phyloP scores from a whole-genome alignment of 2,113 vertebrate genomes.

The Eurypyga helias region DNA sequence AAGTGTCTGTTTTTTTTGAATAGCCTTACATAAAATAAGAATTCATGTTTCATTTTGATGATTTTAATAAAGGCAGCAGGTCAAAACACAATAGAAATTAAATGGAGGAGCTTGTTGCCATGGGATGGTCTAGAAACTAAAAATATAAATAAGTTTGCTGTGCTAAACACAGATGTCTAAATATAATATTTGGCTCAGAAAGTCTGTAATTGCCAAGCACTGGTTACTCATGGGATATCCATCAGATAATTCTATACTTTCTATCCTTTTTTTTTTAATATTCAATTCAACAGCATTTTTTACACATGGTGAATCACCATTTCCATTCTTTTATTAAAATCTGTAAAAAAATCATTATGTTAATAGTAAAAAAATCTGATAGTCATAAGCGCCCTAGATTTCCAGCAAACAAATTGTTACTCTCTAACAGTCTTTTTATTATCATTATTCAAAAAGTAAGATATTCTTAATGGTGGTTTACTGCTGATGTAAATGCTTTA shows the following conservation, averaged over 20 bases:
- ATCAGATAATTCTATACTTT: not conserved
- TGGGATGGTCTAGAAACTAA: not conserved
- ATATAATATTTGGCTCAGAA: constrained; percentile 1
- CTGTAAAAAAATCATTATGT: not conserved
- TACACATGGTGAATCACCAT: not conserved
- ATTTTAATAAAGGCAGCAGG: not conserved
- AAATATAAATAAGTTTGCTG: not conserved
- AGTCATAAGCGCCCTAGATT: not conserved
- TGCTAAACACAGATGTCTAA: not conserved
- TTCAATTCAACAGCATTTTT: not conserved
- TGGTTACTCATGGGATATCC: not conserved
- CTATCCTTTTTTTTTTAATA: not conserved
- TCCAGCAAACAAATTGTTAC: not conserved
- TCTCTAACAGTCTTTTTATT: not conserved
- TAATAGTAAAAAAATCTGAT: not conserved
- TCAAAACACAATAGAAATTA: not conserved
- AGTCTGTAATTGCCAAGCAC: not conserved
- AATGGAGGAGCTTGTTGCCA: not conserved
- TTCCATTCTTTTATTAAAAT: not conserved
- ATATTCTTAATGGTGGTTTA: not conserved
- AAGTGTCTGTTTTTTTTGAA: not conserved
- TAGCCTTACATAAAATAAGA: not conserved
- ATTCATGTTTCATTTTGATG: not conserved
- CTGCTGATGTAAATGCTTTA: not conserved
- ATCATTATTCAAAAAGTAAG: not conserved